Conservation (phyloP, 2,113 vertebrate species). For the Recurvirostra avosetta region DNA sequence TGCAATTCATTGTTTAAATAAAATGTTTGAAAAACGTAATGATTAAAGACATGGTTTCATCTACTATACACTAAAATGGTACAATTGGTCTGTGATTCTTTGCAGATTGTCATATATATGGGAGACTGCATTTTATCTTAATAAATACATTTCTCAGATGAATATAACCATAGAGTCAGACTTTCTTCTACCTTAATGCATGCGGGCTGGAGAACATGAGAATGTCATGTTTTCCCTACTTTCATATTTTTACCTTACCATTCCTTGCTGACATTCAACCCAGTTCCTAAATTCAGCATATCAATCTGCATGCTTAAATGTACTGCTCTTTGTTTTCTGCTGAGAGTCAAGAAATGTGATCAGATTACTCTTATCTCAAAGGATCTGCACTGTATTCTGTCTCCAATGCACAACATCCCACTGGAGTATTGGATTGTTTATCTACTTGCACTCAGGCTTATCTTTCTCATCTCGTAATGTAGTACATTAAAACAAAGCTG, state of each 20-base stretch:
- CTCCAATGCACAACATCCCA: slow-evolving; percentile 52
- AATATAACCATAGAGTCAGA: not conserved
- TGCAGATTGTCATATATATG: not conserved
- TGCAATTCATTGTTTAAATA: not conserved
- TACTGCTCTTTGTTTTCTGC: slow-evolving; percentile 35
- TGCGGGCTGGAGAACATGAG: not conserved
- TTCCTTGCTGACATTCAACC: slow-evolving; percentile 31
- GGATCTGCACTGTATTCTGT: slow-evolving; percentile 46
- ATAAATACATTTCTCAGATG: not conserved
- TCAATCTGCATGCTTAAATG: slow-evolving; percentile 21
- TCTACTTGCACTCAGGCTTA: slow-evolving; percentile 67
- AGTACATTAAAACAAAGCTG: slow-evolving; percentile 60
- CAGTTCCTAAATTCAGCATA: slow-evolving; percentile 13
- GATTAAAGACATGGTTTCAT: not conserved
- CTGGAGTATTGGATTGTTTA: slow-evolving; percentile 67
- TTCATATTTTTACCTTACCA: not conserved
- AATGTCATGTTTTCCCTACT: not conserved
- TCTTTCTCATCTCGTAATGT: slow-evolving; percentile 56
- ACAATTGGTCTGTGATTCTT: not conserved
- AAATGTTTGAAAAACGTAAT: not conserved
- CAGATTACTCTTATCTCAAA: slow-evolving; percentile 47
- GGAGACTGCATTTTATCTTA: not conserved
- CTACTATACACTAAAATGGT: not conserved
- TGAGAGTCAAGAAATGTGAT: slow-evolving; percentile 62
- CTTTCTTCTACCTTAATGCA: not conserved